phyloP scores from a whole-genome alignment of 2,888 invertebrate species.

The Mythimna ferrago region DNA sequence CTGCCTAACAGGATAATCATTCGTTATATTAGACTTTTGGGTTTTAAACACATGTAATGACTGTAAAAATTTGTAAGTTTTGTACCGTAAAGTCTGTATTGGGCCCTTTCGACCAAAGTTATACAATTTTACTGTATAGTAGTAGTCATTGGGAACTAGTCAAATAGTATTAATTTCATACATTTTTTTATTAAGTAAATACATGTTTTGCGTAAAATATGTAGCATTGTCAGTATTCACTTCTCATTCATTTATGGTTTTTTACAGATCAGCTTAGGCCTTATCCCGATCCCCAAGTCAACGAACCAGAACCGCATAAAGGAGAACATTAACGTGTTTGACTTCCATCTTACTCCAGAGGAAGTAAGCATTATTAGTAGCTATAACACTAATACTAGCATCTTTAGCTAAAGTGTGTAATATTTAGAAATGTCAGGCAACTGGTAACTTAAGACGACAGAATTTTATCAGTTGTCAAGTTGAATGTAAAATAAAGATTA shows the following conservation, averaged over 20 bases:
- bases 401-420: conserved; percentile 56
- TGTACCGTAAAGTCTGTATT: no score
- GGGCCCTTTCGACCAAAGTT: no score
- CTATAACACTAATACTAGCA: conserved; percentile 80
- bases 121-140: no score
- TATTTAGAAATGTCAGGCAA: neutral
- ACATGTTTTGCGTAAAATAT: neutral
- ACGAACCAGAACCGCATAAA: conserved; percentile 86
- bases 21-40: no score
- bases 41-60: no score
- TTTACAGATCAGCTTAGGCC: conserved; percentile 85
- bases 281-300: conserved; percentile 91
- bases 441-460: neutral
- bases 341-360: conserved; percentile 88
- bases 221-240: neutral
- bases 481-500: neutral
- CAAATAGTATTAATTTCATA: no score
- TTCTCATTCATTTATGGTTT: neutral
- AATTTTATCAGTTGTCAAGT: neutral
- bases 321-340: conserved; percentile 90
- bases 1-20: no score
- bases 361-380: conserved; percentile 87
- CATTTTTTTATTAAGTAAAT: no score
- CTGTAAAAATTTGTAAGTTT: no score
- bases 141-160: no score